Evolutionary conservation across 2,797 vertebrate genomes (phyloP), one percentile per base, ranked within the genome.

Genomic region (Emydoidea blandingii): DNA sequence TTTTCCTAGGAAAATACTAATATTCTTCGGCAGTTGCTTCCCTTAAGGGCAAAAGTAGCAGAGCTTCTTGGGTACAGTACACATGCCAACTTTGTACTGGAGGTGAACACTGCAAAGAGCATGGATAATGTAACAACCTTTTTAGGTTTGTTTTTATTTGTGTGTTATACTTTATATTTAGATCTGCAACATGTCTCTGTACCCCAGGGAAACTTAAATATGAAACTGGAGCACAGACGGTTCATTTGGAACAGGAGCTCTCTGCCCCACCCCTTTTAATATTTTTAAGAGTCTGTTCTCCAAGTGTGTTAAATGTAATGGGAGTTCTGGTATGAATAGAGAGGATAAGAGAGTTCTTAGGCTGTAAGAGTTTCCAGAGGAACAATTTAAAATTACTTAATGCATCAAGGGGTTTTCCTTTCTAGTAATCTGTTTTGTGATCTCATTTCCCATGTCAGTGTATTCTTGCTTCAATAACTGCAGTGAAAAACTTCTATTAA

Each of bases 51-150:
- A 85, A 98, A 98, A 97, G 97, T 99, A n/a, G 99, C 99, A 87
- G 97, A 97, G 85, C 97, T 99, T 52, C 98, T 99, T 8, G 99
- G 99, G 92, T 99, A 99, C 87, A 98, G 96, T 86, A 99, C 98
- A 87, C 99, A 99, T 79, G 99, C 99, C 37, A 98, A 99, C 97
- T 99, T 99, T 96, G 99, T 99, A 85, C 98, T 99, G 96, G 99
- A 99, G 96, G 97, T 99, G 94, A 99, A 99, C 98, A 99, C 99
- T 97, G 99, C 99, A 12, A 99, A 99, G 98, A 98, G 97, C 91
- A 98, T 98, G 25, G 96, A 97, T 81, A 98, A 84, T 0, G 98
- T 98, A 52, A 96, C 97, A 41, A 50, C 94, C 21, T 98, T 98
- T 95, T 97, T 99, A 95, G 98, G 98, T 98, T 83, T 93, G 98